Conservation (phyloP, 2,113 vertebrate genomes). For the Pseudorasbora parva region DNA sequence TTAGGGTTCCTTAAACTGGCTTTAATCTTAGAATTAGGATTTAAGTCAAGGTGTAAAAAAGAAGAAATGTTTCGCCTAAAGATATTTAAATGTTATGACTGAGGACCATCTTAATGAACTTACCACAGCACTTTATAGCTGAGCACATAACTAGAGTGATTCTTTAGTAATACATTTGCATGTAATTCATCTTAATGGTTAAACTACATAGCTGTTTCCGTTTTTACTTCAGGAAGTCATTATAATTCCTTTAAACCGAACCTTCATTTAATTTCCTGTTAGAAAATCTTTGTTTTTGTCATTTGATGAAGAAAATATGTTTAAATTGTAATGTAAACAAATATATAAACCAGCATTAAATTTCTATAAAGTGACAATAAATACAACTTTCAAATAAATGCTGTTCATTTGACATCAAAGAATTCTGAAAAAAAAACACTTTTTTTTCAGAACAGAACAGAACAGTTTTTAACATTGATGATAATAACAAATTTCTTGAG, state of each 20-base stretch:
- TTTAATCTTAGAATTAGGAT: constrained; percentile 75
- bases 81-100: constrained; percentile 68
- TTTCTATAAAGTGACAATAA: too few relatives aligned
- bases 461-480: too few relatives aligned
- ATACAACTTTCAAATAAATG: too few relatives aligned
- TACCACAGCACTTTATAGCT: constrained; percentile 49
- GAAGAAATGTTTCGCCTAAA: constrained; percentile 68
- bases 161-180: constrained; percentile 49
- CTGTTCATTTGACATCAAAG: too few relatives aligned
- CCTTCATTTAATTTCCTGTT: not conserved
- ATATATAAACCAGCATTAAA: too few relatives aligned
- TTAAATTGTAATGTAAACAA: not conserved
- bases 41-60: constrained; percentile 71
- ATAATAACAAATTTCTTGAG: not conserved
- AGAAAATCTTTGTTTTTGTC: not conserved
- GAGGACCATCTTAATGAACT: constrained; percentile 68
- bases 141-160: constrained; percentile 34
- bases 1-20: constrained; percentile 78
- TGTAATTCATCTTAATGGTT: constrained; percentile 59
- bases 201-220: constrained; percentile 5
- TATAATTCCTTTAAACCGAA: not conserved
- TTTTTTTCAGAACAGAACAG: too few relatives aligned
- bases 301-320: not conserved
- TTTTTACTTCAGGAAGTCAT: not conserved
- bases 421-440: too few relatives aligned